Percentiles rank a stretch among this genome's conserved stretches.
Conservation (phyloP, 2,888 invertebrate genomes). For the Hetaerina titia region DNA sequence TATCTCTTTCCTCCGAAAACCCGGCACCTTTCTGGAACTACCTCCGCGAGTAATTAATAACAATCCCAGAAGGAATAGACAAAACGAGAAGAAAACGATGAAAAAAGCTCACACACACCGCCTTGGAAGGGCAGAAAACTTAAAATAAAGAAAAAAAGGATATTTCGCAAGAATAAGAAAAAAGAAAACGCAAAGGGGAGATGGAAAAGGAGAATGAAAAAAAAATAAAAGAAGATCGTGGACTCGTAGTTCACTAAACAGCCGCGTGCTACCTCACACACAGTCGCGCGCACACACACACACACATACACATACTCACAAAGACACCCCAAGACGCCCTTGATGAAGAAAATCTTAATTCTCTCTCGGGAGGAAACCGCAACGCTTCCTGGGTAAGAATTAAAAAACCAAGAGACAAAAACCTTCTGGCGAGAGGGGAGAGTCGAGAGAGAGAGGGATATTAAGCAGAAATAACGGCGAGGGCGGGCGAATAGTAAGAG, state of each 20-base stretch:
- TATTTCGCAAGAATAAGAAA: neutral
- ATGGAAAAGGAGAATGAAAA: constrained; percentile 2
- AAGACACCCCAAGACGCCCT: neutral
- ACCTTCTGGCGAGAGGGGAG: neutral
- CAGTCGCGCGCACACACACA: neutral
- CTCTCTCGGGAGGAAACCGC: constrained; percentile 46
- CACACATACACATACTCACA: neutral
- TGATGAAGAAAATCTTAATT: constrained; percentile 64
- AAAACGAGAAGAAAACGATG: neutral
- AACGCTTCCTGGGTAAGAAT: constrained; percentile 46
- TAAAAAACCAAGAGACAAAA: constrained; percentile 41
- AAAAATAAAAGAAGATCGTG: neutral
- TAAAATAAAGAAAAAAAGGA: neutral
- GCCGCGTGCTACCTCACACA: neutral
- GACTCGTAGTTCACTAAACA: constrained; percentile 56
- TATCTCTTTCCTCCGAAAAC: neutral
- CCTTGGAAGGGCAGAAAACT: neutral
- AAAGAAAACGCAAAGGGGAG: neutral
- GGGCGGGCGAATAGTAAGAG: neutral
- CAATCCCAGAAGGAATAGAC: constrained; percentile 2
- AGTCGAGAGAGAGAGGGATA: neutral
- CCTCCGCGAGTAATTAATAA: constrained; percentile 44
- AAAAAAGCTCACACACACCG: neutral
- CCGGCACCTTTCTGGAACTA: neutral
- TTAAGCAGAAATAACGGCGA: constrained; percentile 32